phyloP scores from a whole-genome alignment of 2,888 invertebrate species.

The Tribolium freemani region DNA sequence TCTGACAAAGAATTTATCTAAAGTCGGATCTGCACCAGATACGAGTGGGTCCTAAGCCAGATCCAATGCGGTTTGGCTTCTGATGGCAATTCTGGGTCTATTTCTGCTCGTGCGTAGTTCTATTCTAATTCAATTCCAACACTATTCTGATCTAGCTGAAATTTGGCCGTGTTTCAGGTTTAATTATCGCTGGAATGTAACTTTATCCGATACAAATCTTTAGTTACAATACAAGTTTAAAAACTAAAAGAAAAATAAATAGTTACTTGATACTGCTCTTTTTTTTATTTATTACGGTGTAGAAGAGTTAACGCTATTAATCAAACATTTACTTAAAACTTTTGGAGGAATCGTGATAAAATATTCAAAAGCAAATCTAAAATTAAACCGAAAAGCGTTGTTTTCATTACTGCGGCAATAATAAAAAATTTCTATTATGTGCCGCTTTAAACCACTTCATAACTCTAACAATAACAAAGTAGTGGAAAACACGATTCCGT shows the following conservation, averaged over 20 bases:
- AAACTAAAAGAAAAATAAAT: too few species aligned
- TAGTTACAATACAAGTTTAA: too few species aligned
- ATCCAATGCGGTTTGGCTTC: neutral
- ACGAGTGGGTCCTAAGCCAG: neutral
- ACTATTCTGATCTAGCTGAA: neutral
- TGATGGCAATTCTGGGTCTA: neutral
- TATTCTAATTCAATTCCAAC: neutral
- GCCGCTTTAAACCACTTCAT: neutral
- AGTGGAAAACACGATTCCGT: neutral
- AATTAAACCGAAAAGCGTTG: too few species aligned
- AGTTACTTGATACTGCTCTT: too few species aligned
- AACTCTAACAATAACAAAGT: neutral
- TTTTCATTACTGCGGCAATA: too few species aligned
- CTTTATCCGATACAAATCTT: neutral
- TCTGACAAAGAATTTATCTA: neutral
- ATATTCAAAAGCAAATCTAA: too few species aligned
- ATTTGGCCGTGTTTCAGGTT: neutral
- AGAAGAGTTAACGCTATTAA: too few species aligned
- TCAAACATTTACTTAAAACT: too few species aligned
- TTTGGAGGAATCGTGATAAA: too few species aligned
- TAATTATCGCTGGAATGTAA: neutral
- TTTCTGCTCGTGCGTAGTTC: neutral
- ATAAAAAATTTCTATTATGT: neutral
- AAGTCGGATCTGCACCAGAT: neutral
- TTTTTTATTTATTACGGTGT: too few species aligned